A percentile compares a stretch with the other conserved stretches of the same genome.
These are phyloP conservation scores for Dendrocincla tyrannina DNA, from an alignment of 2,797 vertebrate genomes.

Conservation along the genomic window DNA sequence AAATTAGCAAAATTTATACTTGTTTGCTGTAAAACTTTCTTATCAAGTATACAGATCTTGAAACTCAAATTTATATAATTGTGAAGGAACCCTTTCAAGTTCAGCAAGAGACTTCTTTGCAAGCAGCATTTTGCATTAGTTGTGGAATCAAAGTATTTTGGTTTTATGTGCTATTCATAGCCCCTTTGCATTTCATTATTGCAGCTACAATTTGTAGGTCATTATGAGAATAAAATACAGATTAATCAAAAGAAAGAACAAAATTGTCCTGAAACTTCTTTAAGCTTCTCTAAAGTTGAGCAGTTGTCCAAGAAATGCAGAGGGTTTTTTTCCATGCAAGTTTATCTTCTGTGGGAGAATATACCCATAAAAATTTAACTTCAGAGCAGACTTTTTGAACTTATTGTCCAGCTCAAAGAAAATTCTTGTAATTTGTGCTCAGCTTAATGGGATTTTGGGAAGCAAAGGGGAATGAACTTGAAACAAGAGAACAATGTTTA, in stretches of 20 bases:
- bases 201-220: not conserved
- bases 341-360: not conserved
- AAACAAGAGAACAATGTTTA: not conserved
- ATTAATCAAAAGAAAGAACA: not conserved
- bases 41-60: not conserved
- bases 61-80: not conserved
- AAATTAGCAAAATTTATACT: not conserved
- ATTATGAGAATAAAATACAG: not conserved
- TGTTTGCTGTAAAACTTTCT: not conserved
- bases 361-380: not conserved
- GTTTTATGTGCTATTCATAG: not conserved
- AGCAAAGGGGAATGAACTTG: not conserved
- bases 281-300: not conserved
- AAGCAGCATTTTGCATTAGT: not conserved
- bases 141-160: not conserved
- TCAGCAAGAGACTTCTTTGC: not conserved
- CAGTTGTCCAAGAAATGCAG: not conserved
- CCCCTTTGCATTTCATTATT: not conserved
- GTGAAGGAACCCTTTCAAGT: not conserved
- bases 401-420: not conserved
- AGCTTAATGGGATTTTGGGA: not conserved
- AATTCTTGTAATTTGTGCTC: not conserved
- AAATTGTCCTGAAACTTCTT: not conserved
- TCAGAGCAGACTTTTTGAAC: not conserved
- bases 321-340: fast-evolving